Base-by-base conservation (phyloP, 2,797 vertebrate species). In the Macropodus opercularis region DNA sequence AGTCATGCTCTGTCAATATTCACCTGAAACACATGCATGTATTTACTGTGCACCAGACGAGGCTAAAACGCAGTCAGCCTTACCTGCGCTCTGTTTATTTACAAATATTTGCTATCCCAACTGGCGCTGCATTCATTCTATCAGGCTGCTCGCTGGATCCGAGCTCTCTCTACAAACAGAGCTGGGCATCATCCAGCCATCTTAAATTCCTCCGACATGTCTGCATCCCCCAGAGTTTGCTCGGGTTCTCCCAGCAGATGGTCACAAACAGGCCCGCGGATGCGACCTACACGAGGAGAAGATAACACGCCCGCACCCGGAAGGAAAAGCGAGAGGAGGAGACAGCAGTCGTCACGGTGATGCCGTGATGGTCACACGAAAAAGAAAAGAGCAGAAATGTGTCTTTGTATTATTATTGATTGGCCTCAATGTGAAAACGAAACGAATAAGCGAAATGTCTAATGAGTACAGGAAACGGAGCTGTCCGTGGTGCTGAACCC, bases 401-500 rank as follows among this genome's bases (percentile, higher is more conserved):
- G 9, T 38, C 3, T n/a, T 2, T 12, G 5, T 7, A 26, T 15
- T 5, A 46, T 12, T 13, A 17, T n/a, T n/a, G n/a, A n/a, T n/a
- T n/a, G 6, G 10, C 8, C 13, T 3, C 6, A 29, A 10, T 14
- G 11, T n/a, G n/a, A 23, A 26, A 41, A 27, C 2, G 34, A 11
- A 44, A 7, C 15, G 12, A 5, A 21, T n/a, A 1, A 22, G 3
- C 13, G 26, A 6, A 11, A 8, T 2, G 7, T 14, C 32, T 12
- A 7, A 4, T 6, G 18, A 18, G 12, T 42, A 3, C 10, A 8
- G 31, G 3, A 12, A 3, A 3, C 8, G 7, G 60, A 66, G 68
- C 68, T 90, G 5, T 80, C 79, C 63, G 9, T 58, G 75, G 82
- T 82, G 46, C 83, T 87, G 68, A 73, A 55, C 5, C 11, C 41